phyloP scores from a whole-genome alignment of 2,113 vertebrate genomes.

The Notiomystis cincta region DNA sequence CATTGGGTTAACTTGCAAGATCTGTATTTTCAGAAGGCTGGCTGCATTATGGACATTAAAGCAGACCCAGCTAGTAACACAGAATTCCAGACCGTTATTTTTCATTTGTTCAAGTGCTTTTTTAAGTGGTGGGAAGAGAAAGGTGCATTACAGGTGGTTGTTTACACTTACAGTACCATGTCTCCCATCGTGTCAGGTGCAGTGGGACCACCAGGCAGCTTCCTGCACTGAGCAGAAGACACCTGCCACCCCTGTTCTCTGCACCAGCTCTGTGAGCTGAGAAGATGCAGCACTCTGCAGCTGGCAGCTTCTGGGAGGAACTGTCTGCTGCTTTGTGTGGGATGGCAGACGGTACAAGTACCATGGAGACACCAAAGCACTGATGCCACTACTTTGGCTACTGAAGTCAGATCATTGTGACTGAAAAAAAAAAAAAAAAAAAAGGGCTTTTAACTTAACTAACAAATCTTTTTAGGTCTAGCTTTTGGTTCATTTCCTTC shows the following conservation, averaged over 20 bases:
- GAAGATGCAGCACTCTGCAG: neutral
- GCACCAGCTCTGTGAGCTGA: neutral
- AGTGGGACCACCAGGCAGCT: neutral
- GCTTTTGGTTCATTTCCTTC: neutral
- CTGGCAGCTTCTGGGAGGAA: neutral
- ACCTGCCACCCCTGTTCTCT: neutral
- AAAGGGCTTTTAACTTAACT: too few relatives aligned
- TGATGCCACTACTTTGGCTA: neutral
- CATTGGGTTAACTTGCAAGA: neutral
- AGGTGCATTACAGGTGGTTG: neutral
- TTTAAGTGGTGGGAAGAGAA: neutral
- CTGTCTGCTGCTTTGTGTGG: neutral
- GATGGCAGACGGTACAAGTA: neutral
- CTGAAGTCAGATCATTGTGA: neutral
- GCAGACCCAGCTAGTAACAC: neutral
- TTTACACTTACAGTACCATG: neutral
- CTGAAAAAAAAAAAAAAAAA: neutral
- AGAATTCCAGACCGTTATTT: neutral
- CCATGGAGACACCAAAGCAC: neutral
- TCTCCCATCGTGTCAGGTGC: neutral
- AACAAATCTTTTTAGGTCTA: neutral
- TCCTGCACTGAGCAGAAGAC: neutral
- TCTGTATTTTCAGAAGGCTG: neutral
- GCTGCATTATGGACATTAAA: neutral
- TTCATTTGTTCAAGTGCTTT: neutral